Conservation (phyloP, 2,888 invertebrate genomes). For the Digitonthophagus gazella region DNA sequence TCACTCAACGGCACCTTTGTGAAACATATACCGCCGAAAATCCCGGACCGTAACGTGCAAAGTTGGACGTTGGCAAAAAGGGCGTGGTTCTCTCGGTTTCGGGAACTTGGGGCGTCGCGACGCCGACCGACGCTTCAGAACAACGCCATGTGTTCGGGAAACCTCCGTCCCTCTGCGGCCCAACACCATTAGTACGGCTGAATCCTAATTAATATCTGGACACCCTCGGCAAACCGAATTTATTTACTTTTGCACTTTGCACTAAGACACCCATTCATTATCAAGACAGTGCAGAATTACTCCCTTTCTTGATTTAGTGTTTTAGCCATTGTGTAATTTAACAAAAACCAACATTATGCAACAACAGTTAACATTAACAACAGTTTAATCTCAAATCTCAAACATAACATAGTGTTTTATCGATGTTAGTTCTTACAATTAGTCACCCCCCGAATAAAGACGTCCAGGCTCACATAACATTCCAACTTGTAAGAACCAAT, state of each 20-base stretch:
- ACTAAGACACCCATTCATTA: background rate
- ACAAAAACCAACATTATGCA: too few relatives aligned
- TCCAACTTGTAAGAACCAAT: too few relatives aligned
- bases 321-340: too few relatives aligned
- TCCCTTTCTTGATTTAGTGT: too few relatives aligned
- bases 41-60: conserved; percentile 8
- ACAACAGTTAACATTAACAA: too few relatives aligned
- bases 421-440: too few relatives aligned
- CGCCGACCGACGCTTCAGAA: conserved; percentile 5
- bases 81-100: conserved; percentile 1
- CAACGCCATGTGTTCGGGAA: conserved; percentile 8
- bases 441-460: too few relatives aligned
- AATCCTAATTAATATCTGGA: conserved; percentile 13
- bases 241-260: background rate
- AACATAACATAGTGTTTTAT: too few relatives aligned
- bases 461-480: too few relatives aligned
- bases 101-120: conserved; percentile 4
- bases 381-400: too few relatives aligned
- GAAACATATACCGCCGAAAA: conserved; percentile 9
- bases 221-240: background rate
- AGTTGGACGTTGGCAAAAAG: conserved; percentile 12
- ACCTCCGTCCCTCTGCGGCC: conserved; percentile 2
- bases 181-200: conserved; percentile 8
- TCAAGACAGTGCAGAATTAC: background rate
- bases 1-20: conserved; percentile 15